Base-by-base conservation (phyloP, 2,113 vertebrate genomes). In the Paratilapia polleni region DNA sequence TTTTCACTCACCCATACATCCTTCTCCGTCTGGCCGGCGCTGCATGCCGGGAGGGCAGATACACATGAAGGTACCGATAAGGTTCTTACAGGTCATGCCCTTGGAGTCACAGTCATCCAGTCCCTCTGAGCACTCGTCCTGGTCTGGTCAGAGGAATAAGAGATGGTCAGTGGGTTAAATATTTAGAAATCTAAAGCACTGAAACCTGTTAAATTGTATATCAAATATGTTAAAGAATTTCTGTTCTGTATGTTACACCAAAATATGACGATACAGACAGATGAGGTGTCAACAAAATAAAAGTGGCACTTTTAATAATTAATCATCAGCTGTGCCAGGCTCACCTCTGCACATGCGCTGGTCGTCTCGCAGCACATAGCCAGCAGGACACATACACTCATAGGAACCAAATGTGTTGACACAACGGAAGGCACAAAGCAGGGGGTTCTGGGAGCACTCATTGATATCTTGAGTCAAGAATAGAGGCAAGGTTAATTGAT, bases 351-450 rank as follows among this genome's bases (percentile, higher is more conserved):
- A 99, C 97, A 97, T 98, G 82, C 97, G 96, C 20, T 96, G 94
- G 84, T 99, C 98, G 0, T 98, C 97, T 12, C 97, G 88, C 88
- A 99, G 96, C 60, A 96, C 94, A 0, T 99, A 99, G 11, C 98
- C 98, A 0, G 96, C 92, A 0, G 98, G 98, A 93, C 98, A 99
- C 92, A 97, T 97, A 76, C 97, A 99, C 88, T 97, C 94, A 4
- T 99, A 99, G 87, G 97, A 97, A 59, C 98, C 98, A 3, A 97
- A 96, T 0, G 97, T 97, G 95, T 99, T 99, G 88, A 96, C 96
- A 85, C 98, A 99, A 49, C 98, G 97, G 96, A 99, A 99, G 60
- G 98, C 98, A 1, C 98, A 99, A 81, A 98, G 97, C 89, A 98
- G 93, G 0, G 97, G 98, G 85, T 99, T 98, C 91, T 96, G 92